Conservation (phyloP, 2,113 vertebrate species). For the Melanerpes aurifrons region DNA sequence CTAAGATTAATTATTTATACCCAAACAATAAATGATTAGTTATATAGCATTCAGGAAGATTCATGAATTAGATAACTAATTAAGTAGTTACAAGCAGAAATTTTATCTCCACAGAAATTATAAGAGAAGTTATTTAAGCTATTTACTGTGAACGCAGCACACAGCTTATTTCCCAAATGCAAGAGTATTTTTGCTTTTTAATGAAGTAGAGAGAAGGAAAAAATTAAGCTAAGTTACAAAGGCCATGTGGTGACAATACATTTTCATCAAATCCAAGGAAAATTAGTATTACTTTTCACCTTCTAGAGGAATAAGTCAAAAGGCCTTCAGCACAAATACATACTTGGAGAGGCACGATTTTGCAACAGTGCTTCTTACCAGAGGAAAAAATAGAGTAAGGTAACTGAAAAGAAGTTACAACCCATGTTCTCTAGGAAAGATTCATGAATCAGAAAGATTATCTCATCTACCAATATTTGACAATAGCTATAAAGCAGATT, state of each 20-base stretch:
- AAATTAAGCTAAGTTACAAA: neutral
- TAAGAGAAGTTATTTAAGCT: neutral
- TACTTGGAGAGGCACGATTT: neutral
- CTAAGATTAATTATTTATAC: neutral
- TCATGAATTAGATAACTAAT: neutral
- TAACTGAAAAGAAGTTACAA: neutral
- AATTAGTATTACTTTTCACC: neutral
- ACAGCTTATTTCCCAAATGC: neutral
- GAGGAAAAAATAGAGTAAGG: neutral
- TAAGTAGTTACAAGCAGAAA: neutral
- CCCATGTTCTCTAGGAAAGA: neutral
- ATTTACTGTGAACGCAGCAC: neutral
- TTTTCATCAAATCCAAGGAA: neutral
- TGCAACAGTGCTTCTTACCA: neutral
- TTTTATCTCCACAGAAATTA: neutral
- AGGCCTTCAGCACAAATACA: neutral
- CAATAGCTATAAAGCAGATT: slow-evolving; percentile 53
- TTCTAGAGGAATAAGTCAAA: neutral
- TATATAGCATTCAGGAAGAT: neutral
- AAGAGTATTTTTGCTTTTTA: neutral
- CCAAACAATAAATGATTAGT: neutral
- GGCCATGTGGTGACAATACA: neutral
- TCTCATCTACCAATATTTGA: slow-evolving; percentile 42
- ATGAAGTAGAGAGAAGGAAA: neutral
- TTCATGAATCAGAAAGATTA: neutral